Evolutionary conservation across 2,888 invertebrate species (phyloP).

Genomic region (Amorpha juglandis): DNA sequence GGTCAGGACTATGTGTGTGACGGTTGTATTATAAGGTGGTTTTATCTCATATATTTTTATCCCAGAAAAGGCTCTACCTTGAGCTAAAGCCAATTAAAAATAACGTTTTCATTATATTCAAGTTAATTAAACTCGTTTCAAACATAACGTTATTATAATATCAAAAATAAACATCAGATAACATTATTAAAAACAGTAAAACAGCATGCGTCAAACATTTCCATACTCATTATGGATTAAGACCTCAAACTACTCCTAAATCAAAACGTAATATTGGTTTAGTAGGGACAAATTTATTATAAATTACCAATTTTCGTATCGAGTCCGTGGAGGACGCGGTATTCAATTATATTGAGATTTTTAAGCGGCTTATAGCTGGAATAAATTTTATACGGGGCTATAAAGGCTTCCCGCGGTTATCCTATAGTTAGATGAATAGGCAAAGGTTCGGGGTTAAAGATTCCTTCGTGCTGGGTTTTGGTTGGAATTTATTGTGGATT

Average conservation of each 20-base stretch:
- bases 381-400: conserved; percentile 44
- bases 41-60: too few relatives aligned
- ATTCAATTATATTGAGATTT: conserved; percentile 50
- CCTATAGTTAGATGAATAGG: conserved; percentile 9
- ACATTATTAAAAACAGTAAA: conserved; percentile 15
- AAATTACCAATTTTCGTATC: conserved; percentile 25
- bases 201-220: conserved; percentile 21
- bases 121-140: not conserved
- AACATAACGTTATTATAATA: not conserved
- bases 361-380: conserved; percentile 44
- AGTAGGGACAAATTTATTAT: conserved; percentile 17
- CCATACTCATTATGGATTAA: conserved; percentile 23
- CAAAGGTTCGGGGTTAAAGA: not conserved
- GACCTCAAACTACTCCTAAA: conserved; percentile 18
- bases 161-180: conserved; percentile 1
- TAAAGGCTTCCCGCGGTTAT: conserved; percentile 51
- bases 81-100: too few relatives aligned
- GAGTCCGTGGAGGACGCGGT: conserved; percentile 29
- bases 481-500: not conserved
- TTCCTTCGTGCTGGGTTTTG: conserved; percentile 2
- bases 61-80: too few relatives aligned
- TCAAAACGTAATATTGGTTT: conserved; percentile 22
- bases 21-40: too few relatives aligned
- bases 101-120: not conserved
- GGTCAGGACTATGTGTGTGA: too few relatives aligned